These are phyloP conservation scores for Hydropsyche tenuis DNA, from an alignment of 1,140 invertebrate genomes.

Conservation along the genomic window DNA sequence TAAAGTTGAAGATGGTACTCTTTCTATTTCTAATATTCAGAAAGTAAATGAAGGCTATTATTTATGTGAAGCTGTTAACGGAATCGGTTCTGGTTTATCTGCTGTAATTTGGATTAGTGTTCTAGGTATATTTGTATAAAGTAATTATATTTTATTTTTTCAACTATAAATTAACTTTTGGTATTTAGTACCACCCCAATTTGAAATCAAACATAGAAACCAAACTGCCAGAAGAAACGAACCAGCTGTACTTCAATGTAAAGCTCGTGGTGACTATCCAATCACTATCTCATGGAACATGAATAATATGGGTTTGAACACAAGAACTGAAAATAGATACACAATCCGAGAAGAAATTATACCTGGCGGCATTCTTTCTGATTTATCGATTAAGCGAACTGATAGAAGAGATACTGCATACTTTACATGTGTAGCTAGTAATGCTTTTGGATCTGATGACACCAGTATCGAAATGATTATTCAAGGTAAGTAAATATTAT, in stretches of 20 bases:
- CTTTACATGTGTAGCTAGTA: conserved; percentile 94
- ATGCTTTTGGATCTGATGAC: conserved; percentile 93
- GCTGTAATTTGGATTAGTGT: conserved; percentile 93
- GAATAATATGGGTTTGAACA: conserved; percentile 89
- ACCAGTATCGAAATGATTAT: conserved; percentile 95
- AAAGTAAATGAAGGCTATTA: conserved; percentile 95
- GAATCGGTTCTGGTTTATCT: conserved; percentile 91
- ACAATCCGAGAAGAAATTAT: conserved; percentile 91
- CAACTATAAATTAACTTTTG: conserved; percentile 60
- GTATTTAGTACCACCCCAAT: conserved; percentile 86
- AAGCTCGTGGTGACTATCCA: conserved; percentile 95
- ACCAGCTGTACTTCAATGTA: conserved; percentile 90
- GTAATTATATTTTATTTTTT: background rate
- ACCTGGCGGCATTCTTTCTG: conserved; percentile 84
- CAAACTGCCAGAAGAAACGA: conserved; percentile 89
- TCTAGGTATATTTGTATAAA: conserved; percentile 70
- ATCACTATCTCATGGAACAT: conserved; percentile 96
- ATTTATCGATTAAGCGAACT: conserved; percentile 87
- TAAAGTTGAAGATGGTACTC: conserved; percentile 89
- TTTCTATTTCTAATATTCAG: conserved; percentile 86
- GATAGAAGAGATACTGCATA: conserved; percentile 90
- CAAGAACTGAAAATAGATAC: conserved; percentile 85
- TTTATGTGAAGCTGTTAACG: conserved; percentile 94
- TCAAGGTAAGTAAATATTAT: conserved; percentile 95
- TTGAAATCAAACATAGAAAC: conserved; percentile 89